Percentiles rank a stretch among this genome's conserved stretches.
phyloP scores from a whole-genome alignment of 1,140 invertebrate species.

The Schmidtea mediterranea region DNA sequence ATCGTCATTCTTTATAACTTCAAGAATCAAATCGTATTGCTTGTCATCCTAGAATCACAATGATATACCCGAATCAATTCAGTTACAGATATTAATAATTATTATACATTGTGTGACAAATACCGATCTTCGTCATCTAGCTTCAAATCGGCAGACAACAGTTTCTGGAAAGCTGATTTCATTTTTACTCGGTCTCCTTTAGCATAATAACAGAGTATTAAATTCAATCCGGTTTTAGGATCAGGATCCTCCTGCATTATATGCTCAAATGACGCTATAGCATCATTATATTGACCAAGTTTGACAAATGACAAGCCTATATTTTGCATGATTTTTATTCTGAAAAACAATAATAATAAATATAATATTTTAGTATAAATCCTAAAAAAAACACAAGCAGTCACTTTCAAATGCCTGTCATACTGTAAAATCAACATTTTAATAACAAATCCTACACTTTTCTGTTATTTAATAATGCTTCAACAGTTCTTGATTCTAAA shows the following conservation, averaged over 20 bases:
- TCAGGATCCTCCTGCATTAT: slow-evolving; percentile 80
- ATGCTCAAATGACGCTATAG: slow-evolving; percentile 78
- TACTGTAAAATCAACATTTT: too few relatives aligned
- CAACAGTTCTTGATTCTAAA: too few relatives aligned
- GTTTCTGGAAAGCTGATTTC: slow-evolving; percentile 59
- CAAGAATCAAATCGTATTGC: slow-evolving; percentile 40
- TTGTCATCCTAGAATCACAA: slow-evolving; percentile 36
- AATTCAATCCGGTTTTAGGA: slow-evolving; percentile 57
- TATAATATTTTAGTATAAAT: too few relatives aligned
- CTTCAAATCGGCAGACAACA: slow-evolving; percentile 58
- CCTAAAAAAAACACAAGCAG: too few relatives aligned
- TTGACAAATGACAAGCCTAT: slow-evolving; percentile 78
- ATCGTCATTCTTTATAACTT: slow-evolving; percentile 50
- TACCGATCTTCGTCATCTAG: slow-evolving; percentile 56
- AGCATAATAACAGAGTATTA: slow-evolving; percentile 70
- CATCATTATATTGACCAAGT: slow-evolving; percentile 79
- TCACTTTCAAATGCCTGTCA: too few relatives aligned
- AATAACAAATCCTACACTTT: too few relatives aligned
- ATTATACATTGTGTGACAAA: slow-evolving; percentile 23
- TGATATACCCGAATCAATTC: background rate
- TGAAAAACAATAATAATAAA: slow-evolving; percentile 19
- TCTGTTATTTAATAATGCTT: too few relatives aligned
- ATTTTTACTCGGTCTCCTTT: slow-evolving; percentile 73
- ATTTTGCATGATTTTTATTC: slow-evolving; percentile 90
- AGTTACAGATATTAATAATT: background rate